Evolutionary conservation across 2,797 vertebrate genomes (phyloP).

Genomic region (Cottoperca gobio): DNA sequence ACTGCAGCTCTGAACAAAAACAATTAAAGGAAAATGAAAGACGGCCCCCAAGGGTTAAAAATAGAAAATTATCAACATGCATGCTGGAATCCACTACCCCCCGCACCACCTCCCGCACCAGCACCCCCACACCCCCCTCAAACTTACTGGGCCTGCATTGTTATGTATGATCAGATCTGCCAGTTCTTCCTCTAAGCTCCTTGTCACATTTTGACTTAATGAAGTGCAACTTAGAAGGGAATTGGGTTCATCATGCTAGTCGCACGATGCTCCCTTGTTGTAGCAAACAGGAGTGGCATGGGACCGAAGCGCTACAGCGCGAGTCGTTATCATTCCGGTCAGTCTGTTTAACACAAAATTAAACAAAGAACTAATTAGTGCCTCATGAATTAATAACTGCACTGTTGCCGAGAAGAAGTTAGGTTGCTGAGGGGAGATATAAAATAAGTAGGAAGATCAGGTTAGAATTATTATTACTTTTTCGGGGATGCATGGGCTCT

Average conservation of each 20-base stretch:
- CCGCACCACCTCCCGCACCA: conserved; percentile 61
- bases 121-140: conserved; percentile 72
- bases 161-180: conserved; percentile 99
- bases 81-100: conserved; percentile 84
- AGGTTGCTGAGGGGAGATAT: conserved; percentile 99
- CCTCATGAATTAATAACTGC: conserved; percentile 99
- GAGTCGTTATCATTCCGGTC: conserved; percentile 99
- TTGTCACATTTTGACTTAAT: conserved; percentile 99
- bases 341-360: conserved; percentile 99
- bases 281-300: conserved; percentile 99
- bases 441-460: conserved; percentile 98
- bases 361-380: conserved; percentile 99
- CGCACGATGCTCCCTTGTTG: conserved; percentile 99
- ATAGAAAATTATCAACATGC: conserved; percentile 91
- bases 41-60: conserved; percentile 89
- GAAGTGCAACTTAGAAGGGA: conserved; percentile 99
- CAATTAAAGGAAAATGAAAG: conserved; percentile 92
- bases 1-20: conserved; percentile 87
- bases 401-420: conserved; percentile 99
- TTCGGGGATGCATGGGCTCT: conserved; percentile 81
- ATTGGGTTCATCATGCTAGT: conserved; percentile 99
- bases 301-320: conserved; percentile 96
- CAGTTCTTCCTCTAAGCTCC: conserved; percentile 99
- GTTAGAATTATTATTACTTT: conserved; percentile 91
- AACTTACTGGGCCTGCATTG: conserved; percentile 97